Conservation (phyloP, 1,140 invertebrate genomes). For the Oryzaephilus surinamensis region DNA sequence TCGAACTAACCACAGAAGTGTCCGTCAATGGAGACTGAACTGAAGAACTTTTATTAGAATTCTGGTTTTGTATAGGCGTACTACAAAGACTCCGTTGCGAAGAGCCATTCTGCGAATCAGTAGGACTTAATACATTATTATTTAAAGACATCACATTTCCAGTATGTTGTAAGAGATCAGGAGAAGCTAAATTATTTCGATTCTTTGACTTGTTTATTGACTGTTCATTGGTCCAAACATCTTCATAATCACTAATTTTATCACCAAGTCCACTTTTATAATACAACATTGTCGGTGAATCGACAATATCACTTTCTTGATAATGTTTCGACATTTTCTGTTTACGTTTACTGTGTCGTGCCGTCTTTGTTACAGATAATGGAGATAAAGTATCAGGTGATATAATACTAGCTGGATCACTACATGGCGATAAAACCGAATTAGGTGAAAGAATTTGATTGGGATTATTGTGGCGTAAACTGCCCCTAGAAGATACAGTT, state of each 20-base stretch:
- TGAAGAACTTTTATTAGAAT: conserved; percentile 18
- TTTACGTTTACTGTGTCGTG: conserved; percentile 33
- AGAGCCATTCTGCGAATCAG: conserved; percentile 27
- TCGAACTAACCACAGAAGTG: no score
- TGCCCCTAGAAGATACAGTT: conserved; percentile 40
- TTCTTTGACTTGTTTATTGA: conserved; percentile 29
- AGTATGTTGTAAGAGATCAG: conserved; percentile 32
- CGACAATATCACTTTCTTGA: conserved; percentile 72
- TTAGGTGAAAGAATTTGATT: conserved; percentile 44
- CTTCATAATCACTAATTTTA: conserved; percentile 91
- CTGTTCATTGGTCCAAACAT: conserved; percentile 75
- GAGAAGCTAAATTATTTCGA: conserved; percentile 24
- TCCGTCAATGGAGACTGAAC: background rate
- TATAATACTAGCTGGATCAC: conserved; percentile 41
- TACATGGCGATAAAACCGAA: conserved; percentile 43
- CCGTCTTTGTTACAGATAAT: conserved; percentile 26
- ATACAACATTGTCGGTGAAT: conserved; percentile 63
- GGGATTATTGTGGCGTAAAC: conserved; percentile 26
- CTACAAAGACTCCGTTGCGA: conserved; percentile 24
- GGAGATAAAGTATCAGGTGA: conserved; percentile 37
- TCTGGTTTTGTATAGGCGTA: conserved; percentile 21
- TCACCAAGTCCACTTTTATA: conserved; percentile 78
- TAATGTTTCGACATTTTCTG: conserved; percentile 57
- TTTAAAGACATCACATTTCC: conserved; percentile 40
- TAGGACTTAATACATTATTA: conserved; percentile 44